These are phyloP conservation scores for Ips typographus DNA, from an alignment of 1,140 invertebrate species.

Conservation along the genomic window DNA sequence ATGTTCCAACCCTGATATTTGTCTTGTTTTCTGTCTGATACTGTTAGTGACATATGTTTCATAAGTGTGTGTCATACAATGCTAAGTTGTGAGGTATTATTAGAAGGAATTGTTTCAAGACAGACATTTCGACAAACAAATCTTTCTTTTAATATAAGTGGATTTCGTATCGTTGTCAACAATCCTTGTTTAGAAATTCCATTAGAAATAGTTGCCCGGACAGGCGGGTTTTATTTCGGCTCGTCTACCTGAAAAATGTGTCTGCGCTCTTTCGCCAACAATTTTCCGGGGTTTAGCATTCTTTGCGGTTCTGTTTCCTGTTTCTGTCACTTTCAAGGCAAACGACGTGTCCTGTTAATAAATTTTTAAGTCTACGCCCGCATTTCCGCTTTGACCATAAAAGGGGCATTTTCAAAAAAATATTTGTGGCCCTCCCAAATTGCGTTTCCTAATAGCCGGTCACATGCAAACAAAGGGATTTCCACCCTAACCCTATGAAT, in stretches of 20 bases:
- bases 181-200: too few relatives aligned
- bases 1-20: too few relatives aligned
- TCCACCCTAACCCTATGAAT: constrained; percentile 27
- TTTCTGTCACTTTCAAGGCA: constrained; percentile 4
- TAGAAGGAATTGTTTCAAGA: too few relatives aligned
- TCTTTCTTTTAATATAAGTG: too few relatives aligned
- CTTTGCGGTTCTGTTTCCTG: constrained; percentile 14
- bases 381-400: not conserved
- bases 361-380: not conserved
- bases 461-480: constrained; percentile 34
- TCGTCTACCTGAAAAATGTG: constrained; percentile 6
- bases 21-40: too few relatives aligned
- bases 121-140: too few relatives aligned
- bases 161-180: too few relatives aligned
- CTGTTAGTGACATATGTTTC: too few relatives aligned
- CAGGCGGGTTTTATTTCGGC: not conserved
- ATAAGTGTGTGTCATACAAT: too few relatives aligned
- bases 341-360: constrained; percentile 2
- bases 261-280: constrained; percentile 1
- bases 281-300: constrained; percentile 9
- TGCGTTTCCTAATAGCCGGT: constrained; percentile 20
- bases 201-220: too few relatives aligned
- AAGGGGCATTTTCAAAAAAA: constrained; percentile 4
- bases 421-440: constrained; percentile 2
- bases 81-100: too few relatives aligned